These are phyloP conservation scores for Papilio gigon DNA, from an alignment of 2,888 invertebrate species.

Conservation along the genomic window DNA sequence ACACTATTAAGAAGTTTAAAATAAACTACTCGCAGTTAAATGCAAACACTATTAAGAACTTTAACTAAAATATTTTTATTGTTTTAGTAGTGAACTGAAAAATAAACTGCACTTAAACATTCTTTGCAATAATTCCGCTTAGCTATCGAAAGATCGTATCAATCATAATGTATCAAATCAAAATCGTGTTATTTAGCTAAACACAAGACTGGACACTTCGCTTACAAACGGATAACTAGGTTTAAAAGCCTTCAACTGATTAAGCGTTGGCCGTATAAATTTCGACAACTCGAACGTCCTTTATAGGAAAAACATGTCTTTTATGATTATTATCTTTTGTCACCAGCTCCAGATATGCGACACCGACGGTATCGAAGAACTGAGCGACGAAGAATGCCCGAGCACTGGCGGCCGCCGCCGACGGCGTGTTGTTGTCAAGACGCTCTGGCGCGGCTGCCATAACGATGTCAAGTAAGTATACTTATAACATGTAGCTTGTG, in stretches of 20 bases:
- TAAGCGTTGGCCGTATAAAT: not conserved
- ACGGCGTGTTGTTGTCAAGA: constrained; percentile 85
- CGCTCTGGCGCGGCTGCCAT: constrained; percentile 88
- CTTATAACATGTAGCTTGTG: not conserved
- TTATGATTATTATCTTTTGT: no score
- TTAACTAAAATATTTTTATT: not conserved
- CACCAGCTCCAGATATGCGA: constrained; percentile 89
- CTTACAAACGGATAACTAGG: not conserved
- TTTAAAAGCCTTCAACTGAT: not conserved
- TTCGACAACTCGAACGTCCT: not conserved
- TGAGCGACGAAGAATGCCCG: constrained; percentile 85
- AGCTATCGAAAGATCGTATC: not conserved
- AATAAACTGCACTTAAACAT: not conserved
- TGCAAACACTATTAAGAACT: not conserved
- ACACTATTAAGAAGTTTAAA: not conserved
- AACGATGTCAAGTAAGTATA: constrained; percentile 84
- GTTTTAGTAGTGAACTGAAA: not conserved
- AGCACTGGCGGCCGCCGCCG: constrained; percentile 86
- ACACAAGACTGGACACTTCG: not conserved
- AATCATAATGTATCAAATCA: not conserved
- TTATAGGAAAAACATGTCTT: no score
- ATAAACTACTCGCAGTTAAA: not conserved
- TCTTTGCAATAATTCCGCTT: not conserved
- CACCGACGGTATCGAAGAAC: constrained; percentile 87
- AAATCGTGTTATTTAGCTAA: not conserved